phyloP scores from a whole-genome alignment of 2,797 vertebrate species.

The Microtus obscurus region DNA sequence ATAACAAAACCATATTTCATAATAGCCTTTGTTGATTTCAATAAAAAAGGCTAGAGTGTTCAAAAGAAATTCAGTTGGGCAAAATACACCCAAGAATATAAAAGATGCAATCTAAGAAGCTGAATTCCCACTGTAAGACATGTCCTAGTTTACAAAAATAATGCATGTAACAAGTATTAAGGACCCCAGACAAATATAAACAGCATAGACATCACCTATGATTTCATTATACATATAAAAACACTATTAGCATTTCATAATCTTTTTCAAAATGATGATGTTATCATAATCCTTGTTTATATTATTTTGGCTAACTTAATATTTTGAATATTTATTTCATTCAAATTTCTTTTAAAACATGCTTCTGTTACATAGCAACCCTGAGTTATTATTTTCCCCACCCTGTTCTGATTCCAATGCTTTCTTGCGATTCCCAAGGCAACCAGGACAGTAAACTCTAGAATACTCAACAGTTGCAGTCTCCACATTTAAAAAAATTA shows the following conservation, averaged over 20 bases:
- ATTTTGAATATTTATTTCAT: neutral
- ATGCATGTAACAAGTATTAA: neutral
- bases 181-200: constrained; percentile 20
- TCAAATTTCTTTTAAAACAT: constrained; percentile 22
- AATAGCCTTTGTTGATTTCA: neutral
- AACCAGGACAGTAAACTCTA: neutral
- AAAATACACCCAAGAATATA: neutral
- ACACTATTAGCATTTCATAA: neutral
- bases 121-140: neutral
- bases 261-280: neutral
- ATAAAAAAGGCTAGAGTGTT: neutral
- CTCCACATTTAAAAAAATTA: constrained; percentile 24
- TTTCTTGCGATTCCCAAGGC: neutral
- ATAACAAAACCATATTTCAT: constrained; percentile 30
- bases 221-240: neutral
- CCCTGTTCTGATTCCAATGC: neutral
- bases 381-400: neutral
- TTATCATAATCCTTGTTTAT: neutral
- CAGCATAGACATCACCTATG: constrained; percentile 11
- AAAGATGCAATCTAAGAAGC: neutral
- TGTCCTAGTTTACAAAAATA: constrained; percentile 12
- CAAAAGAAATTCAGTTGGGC: neutral
- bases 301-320: constrained; percentile 25
- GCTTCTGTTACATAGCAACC: neutral
- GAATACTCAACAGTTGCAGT: neutral